Base-by-base conservation (phyloP, 2,797 vertebrate species). In the Chrysolophus pictus region DNA sequence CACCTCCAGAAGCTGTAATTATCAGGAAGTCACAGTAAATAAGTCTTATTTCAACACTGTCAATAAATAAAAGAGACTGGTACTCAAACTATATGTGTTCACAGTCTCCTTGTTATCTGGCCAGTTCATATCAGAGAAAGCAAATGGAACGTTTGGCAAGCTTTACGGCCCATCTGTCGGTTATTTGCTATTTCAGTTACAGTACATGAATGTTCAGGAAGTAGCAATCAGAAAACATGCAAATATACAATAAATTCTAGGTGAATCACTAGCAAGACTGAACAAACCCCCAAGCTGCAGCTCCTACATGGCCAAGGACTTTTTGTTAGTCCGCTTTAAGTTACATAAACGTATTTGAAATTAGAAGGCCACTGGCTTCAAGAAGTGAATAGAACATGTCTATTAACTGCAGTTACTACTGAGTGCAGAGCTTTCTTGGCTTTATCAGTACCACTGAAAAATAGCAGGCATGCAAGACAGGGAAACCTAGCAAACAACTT, bases 1-100 rank as follows among this genome's bases (percentile, higher is more conserved):
- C 64, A 99, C 98, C 60, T 98, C 96, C 86, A 99, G 96, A 87
- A 99, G 98, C 99, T 99, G 97, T 91, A 97, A 98, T 86, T 33
- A 93, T 26, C 63, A 90, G 42, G 77, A 85, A 96, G 58, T 19
- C 28, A 93, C 16, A 88, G 49, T 94, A 75, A 95, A 88, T 79
- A 84, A 85, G 17, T 6, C 13, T 74, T 63, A 78, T 71, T 92
- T 91, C 28, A 37, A 70, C 47, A 87, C 1, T 31, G 35, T 24
- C 22, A 69, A 65, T 68, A 91, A 64, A 87, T 63, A 13, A 72
- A 91, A 84, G 26, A 75, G 42, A n/a, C 9, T 65, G 69, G 79
- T 60, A 17, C n/a, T 65, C 31, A 28, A 49, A 31, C 55, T 72
- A 42, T 7, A 13, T 78, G 13, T n/a, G 21, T 47, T 93, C 69